Base-by-base conservation (phyloP, 2,888 invertebrate genomes). In the Panorpa germanica region DNA sequence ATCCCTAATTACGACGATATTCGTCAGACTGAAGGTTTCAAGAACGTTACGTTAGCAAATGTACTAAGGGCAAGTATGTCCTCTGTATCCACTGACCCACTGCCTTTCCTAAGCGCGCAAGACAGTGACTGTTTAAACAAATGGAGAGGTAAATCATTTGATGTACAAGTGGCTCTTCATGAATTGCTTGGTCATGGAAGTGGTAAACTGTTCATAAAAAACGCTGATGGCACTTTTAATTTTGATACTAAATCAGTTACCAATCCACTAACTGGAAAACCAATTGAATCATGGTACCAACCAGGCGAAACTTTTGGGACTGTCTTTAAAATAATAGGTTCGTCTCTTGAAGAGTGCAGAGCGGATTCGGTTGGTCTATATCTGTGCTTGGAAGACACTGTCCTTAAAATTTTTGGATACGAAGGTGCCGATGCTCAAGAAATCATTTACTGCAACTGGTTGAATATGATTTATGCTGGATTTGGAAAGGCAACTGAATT, bases 1-100 rank as follows among this genome's bases (percentile, higher is more conserved):
- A 95, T 96, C 58, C 95, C 95, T 16, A 95, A 95, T 53, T 96
- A 96, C 60, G 91, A 95, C 49, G 91, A 93, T 45, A 93, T 96
- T 40, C 72, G 91, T n/a, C 91, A 95, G 48, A 69, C 72, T 39
- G 90, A 93, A 54, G 95, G 95, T 1, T 96, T 95, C 53, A 96
- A 96, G 52, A 96, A 96, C 50, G 95, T 96, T 0, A 91, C 91
- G 0, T 58, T 96, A n/a, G 90, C 90, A 10, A 96, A 96, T 54
- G 93, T 95, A 5, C 74, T 95, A 40, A n/a, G n/a, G n/a, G 78
- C 83, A 2, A 81, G 88, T 4, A 65, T 70, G 30, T 53, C 59
- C 24, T 76, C 85, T 2, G 73, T 71, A 25, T 80, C 80, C 53
- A 77, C 78, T 43, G 75, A 78, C 39, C 63, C 70, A 2, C 63